These are phyloP conservation scores for Andricus grossulariae DNA, from an alignment of 1,140 invertebrate genomes.

Conservation along the genomic window DNA sequence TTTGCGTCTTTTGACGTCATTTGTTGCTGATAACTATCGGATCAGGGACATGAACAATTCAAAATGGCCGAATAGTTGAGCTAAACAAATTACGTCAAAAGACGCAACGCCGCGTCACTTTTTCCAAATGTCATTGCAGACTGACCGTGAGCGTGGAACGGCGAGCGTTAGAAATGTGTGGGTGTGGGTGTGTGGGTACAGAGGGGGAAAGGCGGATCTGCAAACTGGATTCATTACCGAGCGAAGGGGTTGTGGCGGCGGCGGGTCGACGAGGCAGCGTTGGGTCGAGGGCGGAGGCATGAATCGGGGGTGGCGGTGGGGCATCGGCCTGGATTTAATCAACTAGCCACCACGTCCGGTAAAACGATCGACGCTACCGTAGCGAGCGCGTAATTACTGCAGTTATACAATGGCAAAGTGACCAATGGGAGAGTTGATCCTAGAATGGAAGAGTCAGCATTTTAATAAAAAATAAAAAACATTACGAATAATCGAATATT, in stretches of 20 bases:
- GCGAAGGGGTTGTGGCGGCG: slow-evolving; percentile 51
- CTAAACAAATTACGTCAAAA: too few relatives aligned
- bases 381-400: slow-evolving; percentile 48
- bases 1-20: too few relatives aligned
- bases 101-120: too few relatives aligned
- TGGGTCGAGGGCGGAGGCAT: slow-evolving; percentile 40
- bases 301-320: slow-evolving; percentile 37
- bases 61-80: too few relatives aligned
- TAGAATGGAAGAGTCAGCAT: too few relatives aligned
- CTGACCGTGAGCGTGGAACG: slow-evolving; percentile 16
- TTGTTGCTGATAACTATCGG: too few relatives aligned
- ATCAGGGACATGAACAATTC: too few relatives aligned
- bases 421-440: not conserved
- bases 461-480: too few relatives aligned
- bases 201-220: slow-evolving; percentile 51
- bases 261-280: slow-evolving; percentile 46
- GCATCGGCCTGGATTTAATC: slow-evolving; percentile 49
- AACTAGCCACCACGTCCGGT: slow-evolving; percentile 51
- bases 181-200: slow-evolving; percentile 30
- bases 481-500: too few relatives aligned
- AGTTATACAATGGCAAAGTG: slow-evolving; percentile 8
- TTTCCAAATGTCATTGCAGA: too few relatives aligned
- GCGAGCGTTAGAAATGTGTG: slow-evolving; percentile 3
- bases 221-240: slow-evolving; percentile 59
- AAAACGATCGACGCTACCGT: slow-evolving; percentile 47